phyloP scores from a whole-genome alignment of 1,140 invertebrate genomes.

The Penaeus indicus region DNA sequence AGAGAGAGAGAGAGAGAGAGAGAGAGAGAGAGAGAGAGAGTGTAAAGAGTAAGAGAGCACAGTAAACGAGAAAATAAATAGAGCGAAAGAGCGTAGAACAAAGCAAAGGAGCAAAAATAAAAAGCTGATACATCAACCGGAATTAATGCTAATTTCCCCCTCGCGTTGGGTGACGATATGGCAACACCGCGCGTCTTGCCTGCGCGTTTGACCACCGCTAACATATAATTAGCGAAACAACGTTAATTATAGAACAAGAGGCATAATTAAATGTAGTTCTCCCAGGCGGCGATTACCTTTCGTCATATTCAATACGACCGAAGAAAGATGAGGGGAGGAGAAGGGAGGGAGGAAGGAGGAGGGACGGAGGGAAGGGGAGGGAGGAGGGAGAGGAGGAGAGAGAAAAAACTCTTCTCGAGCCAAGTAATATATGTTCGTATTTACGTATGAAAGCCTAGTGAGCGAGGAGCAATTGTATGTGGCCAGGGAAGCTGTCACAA shows the following conservation, averaged over 20 bases:
- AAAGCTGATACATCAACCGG: no score
- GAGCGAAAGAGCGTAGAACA: no score
- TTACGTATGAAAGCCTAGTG: slow-evolving; percentile 47
- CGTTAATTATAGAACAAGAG: slow-evolving; percentile 50
- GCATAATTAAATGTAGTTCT: slow-evolving; percentile 56
- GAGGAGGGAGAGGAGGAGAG: no score
- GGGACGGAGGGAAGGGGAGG: no score
- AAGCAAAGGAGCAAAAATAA: no score
- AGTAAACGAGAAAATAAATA: no score
- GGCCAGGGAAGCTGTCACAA: slow-evolving; percentile 6
- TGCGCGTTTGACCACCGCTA: neutral
- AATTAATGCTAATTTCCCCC: no score
- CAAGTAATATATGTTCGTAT: slow-evolving; percentile 37
- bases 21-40: no score
- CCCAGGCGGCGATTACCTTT: slow-evolving; percentile 12
- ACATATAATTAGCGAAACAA: slow-evolving; percentile 59
- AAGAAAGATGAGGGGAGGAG: neutral
- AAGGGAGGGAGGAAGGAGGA: no score
- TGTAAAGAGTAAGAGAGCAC: no score
- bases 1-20: no score
- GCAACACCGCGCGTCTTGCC: slow-evolving; percentile 4
- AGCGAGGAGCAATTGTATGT: neutral
- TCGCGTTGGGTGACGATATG: no score
- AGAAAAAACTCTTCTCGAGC: neutral
- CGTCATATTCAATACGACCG: slow-evolving; percentile 16